Evolutionary conservation across 2,888 invertebrate species (phyloP), one percentile per base, ranked within the genome.

Genomic region (Dendrolimus houi): DNA sequence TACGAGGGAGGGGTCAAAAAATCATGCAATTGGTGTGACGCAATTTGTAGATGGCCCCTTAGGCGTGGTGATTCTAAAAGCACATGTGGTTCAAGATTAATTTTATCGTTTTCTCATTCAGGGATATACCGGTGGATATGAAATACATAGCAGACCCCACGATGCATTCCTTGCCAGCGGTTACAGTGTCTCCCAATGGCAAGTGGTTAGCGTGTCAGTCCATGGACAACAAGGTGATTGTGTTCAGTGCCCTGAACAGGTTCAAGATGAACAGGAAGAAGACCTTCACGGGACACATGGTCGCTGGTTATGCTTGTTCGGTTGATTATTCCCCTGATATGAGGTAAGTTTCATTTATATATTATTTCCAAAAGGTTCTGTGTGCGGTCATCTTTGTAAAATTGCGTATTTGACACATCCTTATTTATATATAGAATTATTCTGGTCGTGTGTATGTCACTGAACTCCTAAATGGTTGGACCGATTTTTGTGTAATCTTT

Each of bases 171-270:
- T 97, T 99, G 94, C 99, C 99, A 0, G 96, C 98, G 0, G 99
- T 99, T 0, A 97, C 98, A 0, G 93, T 95, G 8, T 96, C 99
- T 0, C 99, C 99, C 1, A 99, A 99, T 91, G 97, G 97, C 77
- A 99, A 99, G 87, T 99, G 99, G 99, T 92, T 99, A 62, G 99
- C 99, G 0, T 99, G 99, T 77, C 99, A 99, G 87, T 97, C 98
- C 63, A 97, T 99, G 96, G 99, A 99, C 91, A 99, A 99, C 89
- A 98, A 98, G 87, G 96, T 99, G 58, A 95, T 98, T 47, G 98
- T 99, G 70, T 99, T 99, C 90, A 98, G 99, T 42, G 98, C 99
- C 0, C 89, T 99, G 63, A 99, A 99, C 91, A 93, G 99, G 63
- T 98, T 99, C 86, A 99, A 99, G 87, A 95, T 99, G 93, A 99